Conservation (phyloP, 2,797 vertebrate genomes). For the Betta splendens region DNA sequence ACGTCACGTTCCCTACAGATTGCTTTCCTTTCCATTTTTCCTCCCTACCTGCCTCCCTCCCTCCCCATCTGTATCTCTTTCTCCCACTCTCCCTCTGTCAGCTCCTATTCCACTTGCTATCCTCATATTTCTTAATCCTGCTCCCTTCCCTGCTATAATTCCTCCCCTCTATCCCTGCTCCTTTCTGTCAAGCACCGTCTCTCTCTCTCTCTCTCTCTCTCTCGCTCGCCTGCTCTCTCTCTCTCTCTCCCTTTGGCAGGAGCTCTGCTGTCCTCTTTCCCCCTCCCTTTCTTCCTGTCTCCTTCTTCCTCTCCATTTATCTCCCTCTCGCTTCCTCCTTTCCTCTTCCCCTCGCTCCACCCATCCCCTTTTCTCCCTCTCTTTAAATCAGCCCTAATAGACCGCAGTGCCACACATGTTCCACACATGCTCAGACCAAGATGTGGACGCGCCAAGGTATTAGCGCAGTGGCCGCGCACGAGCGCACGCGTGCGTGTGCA, state of each 20-base stretch:
- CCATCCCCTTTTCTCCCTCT: constrained; percentile 11
- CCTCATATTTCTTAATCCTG: constrained; percentile 58
- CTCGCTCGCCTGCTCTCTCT: constrained; percentile 2
- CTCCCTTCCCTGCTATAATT: constrained; percentile 58
- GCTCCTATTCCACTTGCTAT: constrained; percentile 54
- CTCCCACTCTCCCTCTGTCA: constrained; percentile 55
- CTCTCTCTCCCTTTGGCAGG: constrained; percentile 36
- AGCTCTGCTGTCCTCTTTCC: constrained; percentile 34
- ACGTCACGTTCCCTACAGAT: constrained; percentile 41
- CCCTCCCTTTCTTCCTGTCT: constrained; percentile 18
- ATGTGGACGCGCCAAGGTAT: constrained; percentile 48
- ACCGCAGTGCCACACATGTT: constrained; percentile 69
- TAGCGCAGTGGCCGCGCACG: constrained; percentile 48
- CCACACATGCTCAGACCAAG: constrained; percentile 54
- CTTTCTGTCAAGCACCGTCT: constrained; percentile 38
- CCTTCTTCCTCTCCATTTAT: constrained; percentile 26
- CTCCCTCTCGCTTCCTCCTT: constrained; percentile 15
- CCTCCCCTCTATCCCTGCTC: constrained; percentile 44
- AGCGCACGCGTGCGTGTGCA: constrained; percentile 1
- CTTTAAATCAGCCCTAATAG: constrained; percentile 61
- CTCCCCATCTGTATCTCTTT: constrained; percentile 27
- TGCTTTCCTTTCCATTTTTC: not conserved
- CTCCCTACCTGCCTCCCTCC: constrained; percentile 52
- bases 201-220: constrained; percentile 3
- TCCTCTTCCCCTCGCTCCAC: constrained; percentile 8